These are phyloP conservation scores for Enteromius paludinosus DNA, from an alignment of 2,797 vertebrate species.

Conservation along the genomic window DNA sequence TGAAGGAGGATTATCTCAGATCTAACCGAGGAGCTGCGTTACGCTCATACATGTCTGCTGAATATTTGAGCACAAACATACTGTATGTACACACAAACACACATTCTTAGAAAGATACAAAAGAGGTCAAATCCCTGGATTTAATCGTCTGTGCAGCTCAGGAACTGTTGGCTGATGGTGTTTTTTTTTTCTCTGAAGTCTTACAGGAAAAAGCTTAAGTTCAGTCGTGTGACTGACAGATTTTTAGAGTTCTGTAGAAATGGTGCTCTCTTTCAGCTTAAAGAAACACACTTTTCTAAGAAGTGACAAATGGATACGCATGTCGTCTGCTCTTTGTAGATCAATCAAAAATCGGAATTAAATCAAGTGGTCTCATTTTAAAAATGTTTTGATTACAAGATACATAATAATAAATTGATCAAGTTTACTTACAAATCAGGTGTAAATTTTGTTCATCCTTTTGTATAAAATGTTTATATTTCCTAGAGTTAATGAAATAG, in stretches of 20 bases:
- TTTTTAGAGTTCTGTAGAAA: constrained; percentile 19
- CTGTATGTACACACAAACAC: constrained; percentile 27
- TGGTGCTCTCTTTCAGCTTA: constrained; percentile 18
- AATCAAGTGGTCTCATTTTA: neutral
- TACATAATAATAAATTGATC: neutral
- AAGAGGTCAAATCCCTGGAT: neutral
- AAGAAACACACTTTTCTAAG: constrained; percentile 11
- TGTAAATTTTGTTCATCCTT: neutral
- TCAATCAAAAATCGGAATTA: constrained; percentile 2
- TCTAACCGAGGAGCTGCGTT: constrained; percentile 5
- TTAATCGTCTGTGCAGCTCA: neutral
- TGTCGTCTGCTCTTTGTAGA: constrained; percentile 12
- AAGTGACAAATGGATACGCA: neutral
- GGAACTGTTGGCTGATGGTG: neutral
- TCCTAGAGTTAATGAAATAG: neutral
- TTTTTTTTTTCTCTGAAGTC: neutral
- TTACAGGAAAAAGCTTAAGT: constrained; percentile 24
- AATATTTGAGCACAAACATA: neutral
- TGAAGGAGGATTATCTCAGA: constrained; percentile 32
- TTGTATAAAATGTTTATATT: neutral
- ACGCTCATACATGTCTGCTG: neutral
- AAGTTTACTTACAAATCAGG: neutral
- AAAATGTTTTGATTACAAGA: neutral
- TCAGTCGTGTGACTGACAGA: constrained; percentile 21
- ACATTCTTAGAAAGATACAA: constrained; percentile 8